Conservation (phyloP, 1,140 invertebrate genomes). For the Drosophila paulistorum region DNA sequence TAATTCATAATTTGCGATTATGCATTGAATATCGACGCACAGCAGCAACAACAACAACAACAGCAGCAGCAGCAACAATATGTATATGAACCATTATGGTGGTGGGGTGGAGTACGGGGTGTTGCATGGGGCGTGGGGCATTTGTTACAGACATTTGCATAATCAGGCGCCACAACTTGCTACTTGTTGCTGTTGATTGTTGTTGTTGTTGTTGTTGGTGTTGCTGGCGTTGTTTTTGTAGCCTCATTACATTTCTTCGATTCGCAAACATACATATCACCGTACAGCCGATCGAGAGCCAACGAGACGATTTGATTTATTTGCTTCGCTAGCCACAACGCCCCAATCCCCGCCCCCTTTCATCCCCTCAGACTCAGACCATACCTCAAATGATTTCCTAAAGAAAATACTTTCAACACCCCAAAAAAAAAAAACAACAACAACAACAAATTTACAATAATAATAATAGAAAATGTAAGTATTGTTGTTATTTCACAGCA, state of each 20-base stretch:
- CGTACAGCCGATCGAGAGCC: slow-evolving; percentile 57
- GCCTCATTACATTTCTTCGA: slow-evolving; percentile 68
- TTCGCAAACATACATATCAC: slow-evolving; percentile 62
- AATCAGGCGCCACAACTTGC: slow-evolving; percentile 43
- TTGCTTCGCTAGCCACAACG: slow-evolving; percentile 70
- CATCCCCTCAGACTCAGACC: neutral
- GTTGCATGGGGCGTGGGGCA: neutral
- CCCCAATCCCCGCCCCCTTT: neutral
- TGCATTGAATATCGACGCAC: slow-evolving; percentile 63
- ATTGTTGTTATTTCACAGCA: slow-evolving; percentile 60
- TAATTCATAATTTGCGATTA: slow-evolving; percentile 65
- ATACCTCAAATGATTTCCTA: slow-evolving; percentile 61
- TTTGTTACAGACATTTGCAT: slow-evolving; percentile 64
- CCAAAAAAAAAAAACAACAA: slow-evolving; percentile 56
- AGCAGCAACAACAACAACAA: slow-evolving; percentile 32
- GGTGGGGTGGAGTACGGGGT: neutral
- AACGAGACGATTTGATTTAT: slow-evolving; percentile 72
- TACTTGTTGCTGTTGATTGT: slow-evolving; percentile 20
- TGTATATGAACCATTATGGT: neutral
- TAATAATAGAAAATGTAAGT: neutral
- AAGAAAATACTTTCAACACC: slow-evolving; percentile 79
- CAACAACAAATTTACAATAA: neutral
- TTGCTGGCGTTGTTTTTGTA: slow-evolving; percentile 39
- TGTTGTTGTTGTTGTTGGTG: neutral
- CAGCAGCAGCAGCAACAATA: neutral